Conservation (phyloP, 2,888 invertebrate genomes). For the Chalcis sispes region DNA sequence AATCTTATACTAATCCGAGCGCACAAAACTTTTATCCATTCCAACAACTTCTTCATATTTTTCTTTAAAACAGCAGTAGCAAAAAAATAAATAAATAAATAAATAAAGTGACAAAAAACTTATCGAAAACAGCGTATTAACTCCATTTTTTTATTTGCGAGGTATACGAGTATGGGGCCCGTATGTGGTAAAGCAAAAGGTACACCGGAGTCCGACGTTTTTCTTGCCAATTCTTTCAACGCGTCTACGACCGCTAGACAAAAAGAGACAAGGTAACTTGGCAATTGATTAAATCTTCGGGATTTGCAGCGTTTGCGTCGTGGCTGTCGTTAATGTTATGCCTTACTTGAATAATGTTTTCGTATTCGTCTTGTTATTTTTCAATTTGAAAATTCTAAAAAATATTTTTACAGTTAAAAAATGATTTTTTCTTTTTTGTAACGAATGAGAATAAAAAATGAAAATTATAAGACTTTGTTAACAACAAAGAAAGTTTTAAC, state of each 20-base stretch:
- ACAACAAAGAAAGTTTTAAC: too few species aligned
- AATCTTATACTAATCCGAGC: constrained; percentile 22
- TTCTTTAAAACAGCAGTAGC: constrained; percentile 1
- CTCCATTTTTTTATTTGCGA: constrained; percentile 49
- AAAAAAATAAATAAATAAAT: neutral
- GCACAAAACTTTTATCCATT: constrained; percentile 25
- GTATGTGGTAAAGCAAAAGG: neutral
- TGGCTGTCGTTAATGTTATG: too few species aligned
- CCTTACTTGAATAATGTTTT: too few species aligned
- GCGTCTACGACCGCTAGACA: neutral
- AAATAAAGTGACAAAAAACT: constrained; percentile 19
- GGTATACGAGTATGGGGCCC: neutral
- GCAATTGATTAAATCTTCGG: constrained; percentile 11
- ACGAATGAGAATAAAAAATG: too few species aligned
- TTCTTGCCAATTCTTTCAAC: neutral
- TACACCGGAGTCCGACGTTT: neutral
- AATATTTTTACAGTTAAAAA: too few species aligned
- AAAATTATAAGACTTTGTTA: too few species aligned
- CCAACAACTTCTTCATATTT: constrained; percentile 10
- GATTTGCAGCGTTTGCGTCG: neutral
- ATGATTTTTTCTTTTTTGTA: too few species aligned
- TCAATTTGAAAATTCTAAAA: too few species aligned
- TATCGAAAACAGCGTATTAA: constrained; percentile 44
- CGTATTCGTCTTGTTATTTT: too few species aligned
- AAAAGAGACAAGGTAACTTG: constrained; percentile 19